Conservation (phyloP, 2,888 invertebrate genomes). For the Agrotis ipsilon region DNA sequence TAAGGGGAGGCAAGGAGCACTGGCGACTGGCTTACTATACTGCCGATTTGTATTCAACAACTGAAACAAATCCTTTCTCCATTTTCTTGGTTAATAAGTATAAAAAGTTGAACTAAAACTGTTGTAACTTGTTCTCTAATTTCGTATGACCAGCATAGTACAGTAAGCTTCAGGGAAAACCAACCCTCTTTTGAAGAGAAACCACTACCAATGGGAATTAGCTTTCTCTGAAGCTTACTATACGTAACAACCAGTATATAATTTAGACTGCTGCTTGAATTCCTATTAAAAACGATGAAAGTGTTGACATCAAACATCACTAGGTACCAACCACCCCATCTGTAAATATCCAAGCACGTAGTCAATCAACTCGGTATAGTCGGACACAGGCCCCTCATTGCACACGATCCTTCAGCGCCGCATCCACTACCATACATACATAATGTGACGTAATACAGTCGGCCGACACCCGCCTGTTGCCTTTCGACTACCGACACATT, state of each 20-base stretch:
- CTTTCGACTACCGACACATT: constrained; percentile 52
- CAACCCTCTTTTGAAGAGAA: too few relatives aligned
- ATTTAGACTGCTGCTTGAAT: neutral
- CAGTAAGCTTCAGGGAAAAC: too few relatives aligned
- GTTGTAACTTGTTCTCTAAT: too few relatives aligned
- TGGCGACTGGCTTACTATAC: constrained; percentile 1
- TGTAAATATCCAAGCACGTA: constrained; percentile 9
- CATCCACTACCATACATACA: constrained; percentile 41
- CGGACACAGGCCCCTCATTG: constrained; percentile 18
- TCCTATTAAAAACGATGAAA: neutral
- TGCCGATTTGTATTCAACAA: constrained; percentile 10
- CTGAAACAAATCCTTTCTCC: neutral
- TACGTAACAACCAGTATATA: neutral
- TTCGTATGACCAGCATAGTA: too few relatives aligned
- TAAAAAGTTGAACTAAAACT: neutral
- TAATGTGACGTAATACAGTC: constrained; percentile 61
- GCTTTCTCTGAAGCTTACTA: too few relatives aligned
- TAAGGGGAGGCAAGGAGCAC: constrained; percentile 28
- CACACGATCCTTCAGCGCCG: constrained; percentile 16
- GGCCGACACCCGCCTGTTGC: constrained; percentile 63
- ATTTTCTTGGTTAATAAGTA: neutral
- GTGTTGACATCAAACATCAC: neutral
- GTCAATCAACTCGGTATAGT: constrained; percentile 23
- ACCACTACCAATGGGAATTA: too few relatives aligned
- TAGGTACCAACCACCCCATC: neutral